Conservation (phyloP, 1,140 invertebrate species). For the Frieseomelitta varia region DNA sequence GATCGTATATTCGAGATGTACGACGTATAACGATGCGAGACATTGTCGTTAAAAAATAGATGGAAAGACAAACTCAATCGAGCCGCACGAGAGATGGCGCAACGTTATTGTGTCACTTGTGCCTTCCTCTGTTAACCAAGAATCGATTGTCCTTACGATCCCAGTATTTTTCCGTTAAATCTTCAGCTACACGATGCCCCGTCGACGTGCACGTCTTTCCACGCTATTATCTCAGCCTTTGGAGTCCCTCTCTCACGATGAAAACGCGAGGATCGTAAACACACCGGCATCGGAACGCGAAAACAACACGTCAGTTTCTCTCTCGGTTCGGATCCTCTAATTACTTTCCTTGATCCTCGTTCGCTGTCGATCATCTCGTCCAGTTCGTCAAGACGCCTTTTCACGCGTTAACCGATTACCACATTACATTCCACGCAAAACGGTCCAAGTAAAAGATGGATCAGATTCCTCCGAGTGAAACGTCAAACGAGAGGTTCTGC, state of each 20-base stretch:
- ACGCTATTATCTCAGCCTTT: background rate
- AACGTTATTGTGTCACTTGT: background rate
- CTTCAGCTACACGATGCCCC: too few relatives aligned
- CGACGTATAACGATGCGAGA: too few relatives aligned
- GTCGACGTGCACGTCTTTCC: background rate
- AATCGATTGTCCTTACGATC: background rate
- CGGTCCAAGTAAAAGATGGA: conserved; percentile 4
- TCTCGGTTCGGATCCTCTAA: conserved; percentile 15
- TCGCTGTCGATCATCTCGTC: conserved; percentile 29
- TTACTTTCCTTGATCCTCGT: conserved; percentile 22
- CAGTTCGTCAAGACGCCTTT: conserved; percentile 17
- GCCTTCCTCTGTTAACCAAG: background rate
- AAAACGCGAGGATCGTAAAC: background rate
- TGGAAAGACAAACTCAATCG: background rate
- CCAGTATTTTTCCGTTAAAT: background rate
- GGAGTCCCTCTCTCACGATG: background rate
- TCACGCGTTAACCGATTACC: conserved; percentile 27
- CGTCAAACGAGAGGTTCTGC: background rate
- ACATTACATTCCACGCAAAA: conserved; percentile 12
- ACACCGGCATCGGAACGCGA: background rate
- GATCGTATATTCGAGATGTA: too few relatives aligned
- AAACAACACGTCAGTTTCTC: conserved; percentile 10
- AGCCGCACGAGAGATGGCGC: background rate
- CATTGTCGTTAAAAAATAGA: background rate
- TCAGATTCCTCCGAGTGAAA: conserved; percentile 4